Percentiles rank a stretch among this genome's conserved stretches.
Conservation (phyloP, 1,140 invertebrate genomes). For the Zaprionus vittiger region DNA sequence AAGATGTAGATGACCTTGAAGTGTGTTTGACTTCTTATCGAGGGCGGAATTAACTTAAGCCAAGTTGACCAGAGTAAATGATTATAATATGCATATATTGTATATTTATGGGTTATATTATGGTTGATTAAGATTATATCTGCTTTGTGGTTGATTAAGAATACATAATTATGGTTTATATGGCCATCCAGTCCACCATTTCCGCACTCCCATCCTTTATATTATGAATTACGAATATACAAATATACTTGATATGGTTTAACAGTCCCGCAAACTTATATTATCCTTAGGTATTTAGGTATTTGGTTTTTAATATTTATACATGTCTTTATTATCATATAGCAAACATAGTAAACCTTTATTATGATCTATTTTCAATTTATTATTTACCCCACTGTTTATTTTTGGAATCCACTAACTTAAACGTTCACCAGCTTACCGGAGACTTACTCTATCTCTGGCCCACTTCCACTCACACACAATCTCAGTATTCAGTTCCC, state of each 20-base stretch:
- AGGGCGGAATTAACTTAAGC: neutral
- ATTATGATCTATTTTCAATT: neutral
- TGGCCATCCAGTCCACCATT: neutral
- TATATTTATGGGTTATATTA: neutral
- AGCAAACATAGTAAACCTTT: neutral
- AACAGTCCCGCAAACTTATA: neutral
- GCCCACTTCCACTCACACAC: neutral
- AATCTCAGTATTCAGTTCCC: constrained; percentile 20
- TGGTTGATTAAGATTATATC: neutral
- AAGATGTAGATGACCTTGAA: neutral
- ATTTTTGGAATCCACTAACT: neutral
- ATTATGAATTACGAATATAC: neutral
- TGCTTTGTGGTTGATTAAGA: neutral
- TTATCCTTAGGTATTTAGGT: neutral
- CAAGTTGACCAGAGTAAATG: neutral
- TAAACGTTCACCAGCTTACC: neutral
- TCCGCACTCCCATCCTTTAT: neutral
- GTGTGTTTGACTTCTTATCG: neutral
- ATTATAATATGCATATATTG: too few relatives aligned
- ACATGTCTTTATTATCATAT: neutral
- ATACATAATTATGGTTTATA: neutral
- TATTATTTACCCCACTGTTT: neutral
- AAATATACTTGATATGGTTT: neutral
- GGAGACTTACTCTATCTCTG: neutral
- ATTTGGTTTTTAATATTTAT: neutral